Evolutionary conservation across 2,113 vertebrate genomes (phyloP).

Genomic region (Campylomormyrus tamandua): DNA sequence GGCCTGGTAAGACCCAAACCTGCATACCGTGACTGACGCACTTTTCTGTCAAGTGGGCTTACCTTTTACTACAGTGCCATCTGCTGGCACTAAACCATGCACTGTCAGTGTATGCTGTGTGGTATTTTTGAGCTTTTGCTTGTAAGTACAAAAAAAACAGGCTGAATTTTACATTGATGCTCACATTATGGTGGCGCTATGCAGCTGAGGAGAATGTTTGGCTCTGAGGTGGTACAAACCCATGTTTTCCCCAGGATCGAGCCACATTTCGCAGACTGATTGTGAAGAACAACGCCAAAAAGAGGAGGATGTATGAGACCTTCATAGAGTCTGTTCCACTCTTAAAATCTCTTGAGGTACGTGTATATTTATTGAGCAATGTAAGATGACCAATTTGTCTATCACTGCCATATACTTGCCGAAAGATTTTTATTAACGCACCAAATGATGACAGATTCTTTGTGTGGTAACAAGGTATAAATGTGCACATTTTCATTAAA

Average conservation of each 20-base stretch:
- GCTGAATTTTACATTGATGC: neutral
- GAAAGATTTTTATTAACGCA: neutral
- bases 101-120: neutral
- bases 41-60: neutral
- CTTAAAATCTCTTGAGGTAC: slow-evolving; percentile 93
- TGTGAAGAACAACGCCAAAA: slow-evolving; percentile 93
- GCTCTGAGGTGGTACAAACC: neutral
- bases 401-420: neutral
- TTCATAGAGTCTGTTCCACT: slow-evolving; percentile 95
- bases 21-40: neutral
- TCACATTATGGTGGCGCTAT: neutral
- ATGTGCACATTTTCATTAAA: neutral
- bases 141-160: neutral
- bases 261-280: slow-evolving; percentile 96
- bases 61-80: slow-evolving; percentile 10
- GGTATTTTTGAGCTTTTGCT: neutral
- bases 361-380: slow-evolving; percentile 12
- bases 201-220: neutral
- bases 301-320: slow-evolving; percentile 83
- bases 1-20: slow-evolving; percentile 73
- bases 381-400: neutral
- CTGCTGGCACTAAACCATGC: neutral
- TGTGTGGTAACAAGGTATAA: neutral
- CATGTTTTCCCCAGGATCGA: slow-evolving; percentile 68
- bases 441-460: neutral